A percentile compares a stretch with the other conserved stretches of the same genome.
These are phyloP conservation scores for Acanthosoma haemorrhoidale DNA, from an alignment of 2,888 invertebrate species.

Conservation along the genomic window DNA sequence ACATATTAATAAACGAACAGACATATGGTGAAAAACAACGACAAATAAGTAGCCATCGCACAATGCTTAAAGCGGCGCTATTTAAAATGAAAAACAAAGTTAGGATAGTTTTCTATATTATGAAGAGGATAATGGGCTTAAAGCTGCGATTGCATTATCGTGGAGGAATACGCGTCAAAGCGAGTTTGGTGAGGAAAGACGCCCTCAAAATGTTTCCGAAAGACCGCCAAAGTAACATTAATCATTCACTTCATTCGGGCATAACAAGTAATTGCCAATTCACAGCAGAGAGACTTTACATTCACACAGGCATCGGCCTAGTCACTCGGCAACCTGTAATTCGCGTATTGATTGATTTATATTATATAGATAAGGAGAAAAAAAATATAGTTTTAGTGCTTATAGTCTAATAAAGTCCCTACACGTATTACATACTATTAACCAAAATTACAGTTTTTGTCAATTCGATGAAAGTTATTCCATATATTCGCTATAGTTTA, in stretches of 20 bases:
- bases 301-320: too few relatives aligned
- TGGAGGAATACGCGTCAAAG: neutral
- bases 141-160: neutral
- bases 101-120: neutral
- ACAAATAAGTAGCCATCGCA: neutral
- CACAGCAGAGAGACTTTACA: too few relatives aligned
- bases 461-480: too few relatives aligned
- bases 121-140: neutral
- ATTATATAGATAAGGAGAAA: too few relatives aligned
- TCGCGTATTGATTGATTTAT: too few relatives aligned
- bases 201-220: neutral
- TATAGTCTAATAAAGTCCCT: too few relatives aligned
- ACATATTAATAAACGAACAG: neutral
- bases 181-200: neutral
- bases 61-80: neutral
- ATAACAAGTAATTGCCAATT: neutral
- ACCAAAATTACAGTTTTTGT: too few relatives aligned
- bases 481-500: too few relatives aligned
- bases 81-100: neutral
- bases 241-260: neutral
- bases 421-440: too few relatives aligned
- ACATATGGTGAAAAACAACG: neutral
- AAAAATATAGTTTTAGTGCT: too few relatives aligned
- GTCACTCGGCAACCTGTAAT: too few relatives aligned
- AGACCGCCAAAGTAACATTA: neutral